These are phyloP conservation scores for Calvadosia cruxmelitensis DNA, from an alignment of 30 jellyfish, hydroid and myxozoan species.

Conservation along the genomic window DNA sequence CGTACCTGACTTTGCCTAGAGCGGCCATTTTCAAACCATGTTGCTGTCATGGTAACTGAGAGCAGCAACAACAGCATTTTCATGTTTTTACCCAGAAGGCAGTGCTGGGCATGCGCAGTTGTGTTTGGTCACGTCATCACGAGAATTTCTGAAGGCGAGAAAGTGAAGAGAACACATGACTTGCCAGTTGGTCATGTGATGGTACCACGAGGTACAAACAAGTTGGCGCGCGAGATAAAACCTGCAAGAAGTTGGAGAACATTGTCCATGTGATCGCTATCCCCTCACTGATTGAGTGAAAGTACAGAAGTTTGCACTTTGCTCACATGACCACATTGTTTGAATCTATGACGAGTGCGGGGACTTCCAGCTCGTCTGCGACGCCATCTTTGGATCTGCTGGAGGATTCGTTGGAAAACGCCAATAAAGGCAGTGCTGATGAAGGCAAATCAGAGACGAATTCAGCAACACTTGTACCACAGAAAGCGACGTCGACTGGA, in stretches of 20 bases:
- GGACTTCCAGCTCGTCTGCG: constrained; percentile 24
- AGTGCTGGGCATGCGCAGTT: not conserved
- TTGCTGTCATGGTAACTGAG: not conserved
- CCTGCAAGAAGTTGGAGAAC: not conserved
- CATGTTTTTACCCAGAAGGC: not conserved
- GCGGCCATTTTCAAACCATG: constrained; percentile 13
- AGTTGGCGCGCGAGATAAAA: not conserved
- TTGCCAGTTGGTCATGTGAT: constrained; percentile 64
- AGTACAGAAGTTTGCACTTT: not conserved
- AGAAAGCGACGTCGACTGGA: constrained; percentile 7
- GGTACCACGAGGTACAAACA: constrained; percentile 67
- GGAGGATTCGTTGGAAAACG: constrained; percentile 14
- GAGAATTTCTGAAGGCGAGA: constrained; percentile 6
- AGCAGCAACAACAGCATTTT: constrained; percentile 1
- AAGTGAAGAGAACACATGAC: constrained; percentile 65
- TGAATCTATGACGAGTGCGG: constrained; percentile 48
- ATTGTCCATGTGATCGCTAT: not conserved
- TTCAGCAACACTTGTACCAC: constrained; percentile 7
- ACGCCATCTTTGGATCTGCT: constrained; percentile 49
- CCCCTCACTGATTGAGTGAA: not conserved
- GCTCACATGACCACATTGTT: not conserved
- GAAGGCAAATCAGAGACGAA: constrained; percentile 10
- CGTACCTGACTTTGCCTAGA: constrained; percentile 40
- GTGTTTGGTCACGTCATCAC: not conserved
- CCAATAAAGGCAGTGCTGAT: constrained; percentile 13